A percentile compares a stretch with the other conserved stretches of the same genome.
Conservation (phyloP, 2,113 vertebrate species). For the Erythrolamprus reginae region DNA sequence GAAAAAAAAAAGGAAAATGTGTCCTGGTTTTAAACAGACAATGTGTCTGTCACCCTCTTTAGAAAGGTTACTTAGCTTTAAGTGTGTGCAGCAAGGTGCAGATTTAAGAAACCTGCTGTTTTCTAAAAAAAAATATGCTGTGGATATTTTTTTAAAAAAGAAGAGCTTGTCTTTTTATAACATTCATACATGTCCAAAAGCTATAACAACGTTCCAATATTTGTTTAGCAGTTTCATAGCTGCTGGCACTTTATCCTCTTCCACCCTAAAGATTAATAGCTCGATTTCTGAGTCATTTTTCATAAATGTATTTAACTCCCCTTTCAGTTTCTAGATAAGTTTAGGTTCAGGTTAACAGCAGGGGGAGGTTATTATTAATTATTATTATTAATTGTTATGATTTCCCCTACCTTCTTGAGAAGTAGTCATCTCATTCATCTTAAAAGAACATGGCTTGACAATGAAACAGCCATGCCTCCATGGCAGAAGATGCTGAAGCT, state of each 20-base stretch:
- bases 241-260: conserved; percentile 57
- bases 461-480: conserved; percentile 53
- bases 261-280: conserved; percentile 58
- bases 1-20: conserved; percentile 71
- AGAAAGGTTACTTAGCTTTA: conserved; percentile 70
- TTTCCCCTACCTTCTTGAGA: conserved; percentile 58
- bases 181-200: conserved; percentile 44
- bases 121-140: conserved; percentile 56
- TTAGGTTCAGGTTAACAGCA: conserved; percentile 33
- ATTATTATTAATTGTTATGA: conserved; percentile 12
- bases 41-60: conserved; percentile 78
- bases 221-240: conserved; percentile 53
- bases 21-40: conserved; percentile 79
- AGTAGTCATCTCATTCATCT: conserved; percentile 38
- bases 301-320: conserved; percentile 55
- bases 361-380: background rate
- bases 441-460: conserved; percentile 49
- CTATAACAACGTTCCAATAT: conserved; percentile 38
- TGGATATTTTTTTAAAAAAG: conserved; percentile 26
- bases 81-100: conserved; percentile 63
- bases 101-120: conserved; percentile 58
- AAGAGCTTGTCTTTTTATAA: conserved; percentile 49
- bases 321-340: conserved; percentile 46
- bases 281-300: conserved; percentile 55
- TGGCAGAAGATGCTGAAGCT: conserved; percentile 38